Evolutionary conservation across 2,888 invertebrate genomes (phyloP).

Genomic region (Hirtodrosophila alboralis): DNA sequence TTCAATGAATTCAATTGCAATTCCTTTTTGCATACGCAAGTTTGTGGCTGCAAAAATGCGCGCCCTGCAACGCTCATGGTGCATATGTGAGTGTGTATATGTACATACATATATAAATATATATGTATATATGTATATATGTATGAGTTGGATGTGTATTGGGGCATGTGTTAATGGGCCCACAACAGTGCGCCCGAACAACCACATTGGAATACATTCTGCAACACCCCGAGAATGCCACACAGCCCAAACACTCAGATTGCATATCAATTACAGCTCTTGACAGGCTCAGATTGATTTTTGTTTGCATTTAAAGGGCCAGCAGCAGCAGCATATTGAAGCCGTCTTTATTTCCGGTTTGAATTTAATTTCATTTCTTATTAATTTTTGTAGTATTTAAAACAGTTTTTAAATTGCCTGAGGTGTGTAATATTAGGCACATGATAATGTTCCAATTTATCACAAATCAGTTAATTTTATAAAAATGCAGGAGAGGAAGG

Average conservation of each 20-base stretch:
- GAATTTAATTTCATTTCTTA: constrained; percentile 16
- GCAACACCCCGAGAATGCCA: constrained; percentile 19
- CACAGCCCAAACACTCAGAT: constrained; percentile 43
- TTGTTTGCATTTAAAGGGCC: constrained; percentile 51
- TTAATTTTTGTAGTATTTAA: not conserved
- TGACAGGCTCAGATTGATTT: constrained; percentile 64
- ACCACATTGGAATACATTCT: constrained; percentile 48
- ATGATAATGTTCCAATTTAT: constrained; percentile 1
- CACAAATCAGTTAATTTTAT: too few species aligned
- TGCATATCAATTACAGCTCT: constrained; percentile 62
- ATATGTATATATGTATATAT: constrained; percentile 5
- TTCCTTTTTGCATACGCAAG: constrained; percentile 76
- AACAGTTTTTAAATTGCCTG: too few species aligned
- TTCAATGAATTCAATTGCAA: constrained; percentile 78
- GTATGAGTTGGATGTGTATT: constrained; percentile 21
- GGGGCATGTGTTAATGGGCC: constrained; percentile 55
- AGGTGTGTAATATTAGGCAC: not conserved
- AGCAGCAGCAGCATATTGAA: constrained; percentile 14
- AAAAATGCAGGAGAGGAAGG: too few species aligned
- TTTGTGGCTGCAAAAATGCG: constrained; percentile 64
- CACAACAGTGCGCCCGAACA: constrained; percentile 9
- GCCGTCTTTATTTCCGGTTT: constrained; percentile 27
- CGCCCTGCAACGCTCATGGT: constrained; percentile 17
- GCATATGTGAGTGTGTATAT: constrained; percentile 10
- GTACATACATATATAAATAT: too few species aligned